Conservation (phyloP, 2,797 vertebrate species). For the Varecia variegata region DNA sequence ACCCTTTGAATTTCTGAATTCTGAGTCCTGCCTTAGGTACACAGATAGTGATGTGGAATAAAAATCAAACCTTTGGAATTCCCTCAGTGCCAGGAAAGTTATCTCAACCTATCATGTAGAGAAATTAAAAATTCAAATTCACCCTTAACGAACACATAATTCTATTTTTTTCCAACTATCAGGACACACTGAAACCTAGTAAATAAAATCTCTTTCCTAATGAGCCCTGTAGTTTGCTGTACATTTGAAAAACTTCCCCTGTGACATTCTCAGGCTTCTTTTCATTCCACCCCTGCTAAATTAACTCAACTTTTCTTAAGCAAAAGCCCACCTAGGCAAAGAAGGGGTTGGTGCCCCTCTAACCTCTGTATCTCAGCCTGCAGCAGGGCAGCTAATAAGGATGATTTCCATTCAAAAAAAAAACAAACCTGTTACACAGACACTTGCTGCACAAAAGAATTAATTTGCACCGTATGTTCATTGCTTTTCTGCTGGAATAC, state of each 20-base stretch:
- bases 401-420: slow-evolving; percentile 77
- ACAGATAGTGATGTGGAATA: not conserved
- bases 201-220: slow-evolving; percentile 12
- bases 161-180: not conserved
- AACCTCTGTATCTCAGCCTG: slow-evolving; percentile 64
- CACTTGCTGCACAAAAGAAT: slow-evolving; percentile 70
- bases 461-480: slow-evolving; percentile 71
- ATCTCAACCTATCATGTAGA: not conserved
- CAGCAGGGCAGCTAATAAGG: slow-evolving; percentile 62
- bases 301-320: slow-evolving; percentile 67
- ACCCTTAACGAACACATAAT: not conserved
- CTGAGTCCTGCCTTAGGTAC: not conserved
- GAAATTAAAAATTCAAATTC: slow-evolving; percentile 12
- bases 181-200: not conserved
- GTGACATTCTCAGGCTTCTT: slow-evolving; percentile 67
- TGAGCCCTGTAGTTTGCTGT: not conserved
- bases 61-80: slow-evolving; percentile 23
- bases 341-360: slow-evolving; percentile 50
- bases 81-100: not conserved
- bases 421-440: slow-evolving; percentile 71
- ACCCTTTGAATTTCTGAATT: not conserved
- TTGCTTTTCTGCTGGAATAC: slow-evolving; percentile 77
- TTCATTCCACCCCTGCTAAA: slow-evolving; percentile 41
- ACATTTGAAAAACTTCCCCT: slow-evolving; percentile 35
- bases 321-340: slow-evolving; percentile 50